A percentile compares a stretch with the other conserved stretches of the same genome.
phyloP scores from a whole-genome alignment of 2,888 invertebrate genomes.

The Drosophila borealis region DNA sequence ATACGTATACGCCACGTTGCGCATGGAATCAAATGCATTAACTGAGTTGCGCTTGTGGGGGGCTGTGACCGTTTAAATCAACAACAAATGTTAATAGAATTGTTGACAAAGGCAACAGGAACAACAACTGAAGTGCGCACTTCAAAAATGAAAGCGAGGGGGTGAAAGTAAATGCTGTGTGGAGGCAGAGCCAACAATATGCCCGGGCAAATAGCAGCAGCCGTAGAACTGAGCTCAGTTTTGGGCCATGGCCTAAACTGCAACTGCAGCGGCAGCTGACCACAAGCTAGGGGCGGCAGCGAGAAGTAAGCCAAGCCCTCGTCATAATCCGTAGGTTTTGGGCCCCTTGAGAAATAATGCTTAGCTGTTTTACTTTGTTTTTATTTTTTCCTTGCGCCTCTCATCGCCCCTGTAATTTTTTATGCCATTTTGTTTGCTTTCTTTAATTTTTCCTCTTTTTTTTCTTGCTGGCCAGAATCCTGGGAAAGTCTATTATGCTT shows the following conservation, averaged over 20 bases:
- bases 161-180: constrained; percentile 47
- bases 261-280: constrained; percentile 53
- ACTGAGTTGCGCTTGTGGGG: constrained; percentile 14
- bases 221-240: constrained; percentile 43
- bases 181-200: constrained; percentile 46
- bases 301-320: constrained; percentile 44
- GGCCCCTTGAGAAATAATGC: constrained; percentile 73
- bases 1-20: constrained; percentile 37
- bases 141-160: constrained; percentile 56
- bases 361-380: constrained; percentile 60
- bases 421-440: constrained; percentile 63
- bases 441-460: constrained; percentile 22
- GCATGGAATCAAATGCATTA: constrained; percentile 33
- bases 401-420: constrained; percentile 47
- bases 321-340: constrained; percentile 50
- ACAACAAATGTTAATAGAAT: constrained; percentile 67
- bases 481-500: constrained; percentile 73
- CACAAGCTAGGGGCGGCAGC: constrained; percentile 26
- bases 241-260: constrained; percentile 13
- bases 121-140: constrained; percentile 51
- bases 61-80: constrained; percentile 43
- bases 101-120: constrained; percentile 61
- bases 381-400: constrained; percentile 16
- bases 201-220: constrained; percentile 24
- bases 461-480: constrained; percentile 39